Base-by-base conservation (phyloP, 2,113 vertebrate species). In the Oryzias curvinotus region DNA sequence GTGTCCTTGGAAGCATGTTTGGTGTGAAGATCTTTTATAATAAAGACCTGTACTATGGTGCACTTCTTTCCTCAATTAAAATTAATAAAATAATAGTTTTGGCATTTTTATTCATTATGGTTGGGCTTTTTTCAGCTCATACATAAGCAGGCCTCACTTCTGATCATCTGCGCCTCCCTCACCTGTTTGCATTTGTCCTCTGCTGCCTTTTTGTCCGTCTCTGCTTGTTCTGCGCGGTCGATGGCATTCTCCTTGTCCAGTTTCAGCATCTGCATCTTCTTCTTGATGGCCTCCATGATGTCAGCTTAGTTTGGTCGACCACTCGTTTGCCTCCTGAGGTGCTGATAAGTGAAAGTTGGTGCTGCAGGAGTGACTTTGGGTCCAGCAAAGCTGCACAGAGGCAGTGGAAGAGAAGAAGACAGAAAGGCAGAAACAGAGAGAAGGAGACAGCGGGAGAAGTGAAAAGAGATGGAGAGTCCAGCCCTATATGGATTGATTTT, bases 231-330 rank as follows among this genome's bases (percentile, higher is more conserved):
- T 0, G 97, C 96, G 14, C 96, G 89, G 90, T 98, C 95, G 1
- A 97, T 95, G 87, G 97, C 96, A 0, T 97, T 97, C 92, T 98
- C 96, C 88, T 95, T 98, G 91, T 98, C 97, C 80, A 98, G 73
- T 78, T 98, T 99, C 77, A 98, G 87, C 96, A 98, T 98, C 91
- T 93, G 92, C 92, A 93, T 93, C 86, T 93, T 93, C 88, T 93
- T 93, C 86, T 93, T 93, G 87, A 93, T 98, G 82, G 97, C 96
- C 82, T 98, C 96, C 97, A 98, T 99, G 85, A 72, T 89, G 81
- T 69, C 75, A 4, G 55, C 52, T 50, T n/a, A 53, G 23, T 52
- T 61, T 53, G 76, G 21, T 58, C 48, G n/a, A 10, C 45, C 46
- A 63, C 21, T 62, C 21, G 26, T 21, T 54, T 52, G 42, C 59